A percentile compares a stretch with the other conserved stretches of the same genome.
These are phyloP conservation scores for Cotesia vestalis DNA, from an alignment of 1,140 invertebrate species.

Conservation along the genomic window DNA sequence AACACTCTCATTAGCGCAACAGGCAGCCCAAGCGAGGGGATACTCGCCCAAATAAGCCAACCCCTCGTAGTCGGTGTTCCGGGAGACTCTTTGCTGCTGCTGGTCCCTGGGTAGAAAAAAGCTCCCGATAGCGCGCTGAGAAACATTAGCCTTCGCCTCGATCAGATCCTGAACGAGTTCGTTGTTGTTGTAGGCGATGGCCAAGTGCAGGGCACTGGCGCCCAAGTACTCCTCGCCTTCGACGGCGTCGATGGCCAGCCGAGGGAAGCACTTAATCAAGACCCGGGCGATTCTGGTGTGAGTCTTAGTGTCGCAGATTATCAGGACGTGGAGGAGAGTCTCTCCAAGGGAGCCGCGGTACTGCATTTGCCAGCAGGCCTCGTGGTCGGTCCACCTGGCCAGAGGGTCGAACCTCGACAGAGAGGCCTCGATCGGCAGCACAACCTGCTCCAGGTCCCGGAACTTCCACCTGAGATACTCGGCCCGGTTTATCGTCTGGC, in stretches of 20 bases:
- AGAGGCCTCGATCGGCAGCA: constrained; percentile 83
- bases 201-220: constrained; percentile 92
- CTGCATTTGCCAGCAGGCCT: constrained; percentile 97
- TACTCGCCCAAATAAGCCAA: constrained; percentile 95
- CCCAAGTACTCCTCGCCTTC: constrained; percentile 97
- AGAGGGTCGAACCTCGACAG: constrained; percentile 83
- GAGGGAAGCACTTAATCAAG: constrained; percentile 90
- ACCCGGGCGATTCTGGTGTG: constrained; percentile 88
- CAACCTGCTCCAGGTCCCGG: constrained; percentile 81
- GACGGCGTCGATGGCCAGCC: constrained; percentile 91
- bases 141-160: constrained; percentile 88
- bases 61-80: constrained; percentile 93
- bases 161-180: constrained; percentile 94
- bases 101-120: constrained; percentile 94
- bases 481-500: constrained; percentile 85
- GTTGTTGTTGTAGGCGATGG: constrained; percentile 95
- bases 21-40: constrained; percentile 95
- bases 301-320: constrained; percentile 91
- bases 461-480: constrained; percentile 95
- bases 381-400: constrained; percentile 87
- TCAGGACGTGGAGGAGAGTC: constrained; percentile 91
- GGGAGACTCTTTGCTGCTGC: constrained; percentile 76
- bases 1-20: constrained; percentile 95
- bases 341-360: constrained; percentile 94
- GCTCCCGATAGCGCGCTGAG: constrained; percentile 91